Evolutionary conservation across 1,140 invertebrate species (phyloP), one percentile per base, ranked within the genome.

Genomic region (Neodiprion fabricii): DNA sequence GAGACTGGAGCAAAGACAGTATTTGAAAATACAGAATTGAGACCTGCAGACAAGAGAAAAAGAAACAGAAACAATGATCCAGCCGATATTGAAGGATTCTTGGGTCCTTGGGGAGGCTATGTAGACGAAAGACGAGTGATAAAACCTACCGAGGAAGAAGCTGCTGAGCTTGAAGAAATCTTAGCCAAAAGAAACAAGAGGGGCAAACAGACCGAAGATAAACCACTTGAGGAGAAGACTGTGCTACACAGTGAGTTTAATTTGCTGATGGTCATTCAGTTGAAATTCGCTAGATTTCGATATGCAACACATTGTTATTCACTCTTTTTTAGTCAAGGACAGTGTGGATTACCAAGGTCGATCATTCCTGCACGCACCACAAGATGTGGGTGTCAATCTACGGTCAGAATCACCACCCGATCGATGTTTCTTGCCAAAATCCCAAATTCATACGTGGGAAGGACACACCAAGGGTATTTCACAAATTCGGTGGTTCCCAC

Each of bases 391-490:
- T 12, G 96, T 99, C 8, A 99, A 98, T 89, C 91, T 99, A 9
- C 93, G 94, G 66, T 95, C 95, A n/a, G 96, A 97, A 76, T 92
- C 94, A 12, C 95, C 96, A 28, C 98, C 98, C 0, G 95, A 97
- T 70, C 96, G 96, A 84, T 99, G 99, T 88, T 99, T 99, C 86
- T 90, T 99, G 75, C 99, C 99, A 28, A 99, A 99, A 90, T 93
- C 96, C 65, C 95, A 97, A 79, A 95, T 99, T 75, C 96, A 98
- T 86, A 98, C 96, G 0, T 99, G 98, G 96, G 93, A 95, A 79
- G 98, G 98, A 0, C 99, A 99, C 89, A 96, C 95, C 0, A 99
- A 99, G 87, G 97, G 97, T n/a, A 94, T 99, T 79, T 94, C 97
- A 1, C 95, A 96, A 7, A 97, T 99, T 73, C 91, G 96, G 76